These are phyloP conservation scores for Coenonympha glycerion DNA, from an alignment of 2,888 invertebrate genomes.

Conservation along the genomic window DNA sequence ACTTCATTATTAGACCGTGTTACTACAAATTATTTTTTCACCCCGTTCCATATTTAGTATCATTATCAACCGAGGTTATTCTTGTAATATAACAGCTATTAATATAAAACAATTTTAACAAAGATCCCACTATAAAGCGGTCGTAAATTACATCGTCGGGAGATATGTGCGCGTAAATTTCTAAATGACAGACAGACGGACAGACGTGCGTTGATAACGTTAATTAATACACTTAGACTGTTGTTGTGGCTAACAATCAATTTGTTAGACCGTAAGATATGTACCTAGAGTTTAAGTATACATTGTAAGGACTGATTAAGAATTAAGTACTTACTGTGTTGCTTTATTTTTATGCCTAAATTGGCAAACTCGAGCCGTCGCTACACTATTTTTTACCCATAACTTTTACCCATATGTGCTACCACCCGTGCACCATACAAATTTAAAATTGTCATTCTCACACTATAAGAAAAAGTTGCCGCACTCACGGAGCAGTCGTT, in stretches of 20 bases:
- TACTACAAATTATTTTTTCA: no score
- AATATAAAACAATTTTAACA: slow-evolving; percentile 29
- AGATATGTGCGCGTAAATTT: slow-evolving; percentile 33
- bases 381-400: no score
- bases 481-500: no score
- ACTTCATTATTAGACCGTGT: background rate
- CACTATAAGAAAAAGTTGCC: no score
- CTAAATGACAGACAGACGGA: slow-evolving; percentile 32
- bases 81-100: no score
- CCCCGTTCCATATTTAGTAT: slow-evolving; percentile 26
- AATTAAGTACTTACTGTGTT: no score
- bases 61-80: slow-evolving; percentile 28
- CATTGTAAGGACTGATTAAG: background rate
- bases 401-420: no score
- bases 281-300: background rate
- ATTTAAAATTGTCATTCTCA: no score
- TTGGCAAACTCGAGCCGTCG: no score
- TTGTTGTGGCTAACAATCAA: slow-evolving; percentile 14
- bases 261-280: slow-evolving; percentile 2
- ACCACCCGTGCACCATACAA: no score
- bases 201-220: slow-evolving; percentile 32
- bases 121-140: slow-evolving; percentile 34
- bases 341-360: no score
- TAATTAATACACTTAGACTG: slow-evolving; percentile 25
- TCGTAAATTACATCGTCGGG: slow-evolving; percentile 28